These are phyloP conservation scores for Pseudochromis fuscus DNA, from an alignment of 2,797 vertebrate species.

Conservation along the genomic window DNA sequence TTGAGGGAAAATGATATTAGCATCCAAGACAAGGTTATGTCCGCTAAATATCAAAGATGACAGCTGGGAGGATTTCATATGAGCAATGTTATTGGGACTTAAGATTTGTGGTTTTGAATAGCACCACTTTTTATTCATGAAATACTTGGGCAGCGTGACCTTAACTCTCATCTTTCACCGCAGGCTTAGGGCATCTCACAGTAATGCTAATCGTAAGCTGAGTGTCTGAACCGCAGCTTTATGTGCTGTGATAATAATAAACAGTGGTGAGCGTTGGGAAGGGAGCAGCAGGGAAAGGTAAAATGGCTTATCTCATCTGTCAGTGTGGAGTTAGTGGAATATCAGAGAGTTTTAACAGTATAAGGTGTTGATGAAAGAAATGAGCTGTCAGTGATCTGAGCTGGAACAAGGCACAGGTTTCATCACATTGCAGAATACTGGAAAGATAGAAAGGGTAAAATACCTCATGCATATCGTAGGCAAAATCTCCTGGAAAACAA, in stretches of 20 bases:
- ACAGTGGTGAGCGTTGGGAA: constrained; percentile 33
- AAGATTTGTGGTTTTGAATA: constrained; percentile 45
- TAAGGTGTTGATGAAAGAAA: constrained; percentile 50
- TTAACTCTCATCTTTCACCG: constrained; percentile 65
- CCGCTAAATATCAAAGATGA: constrained; percentile 51
- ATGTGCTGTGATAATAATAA: constrained; percentile 52
- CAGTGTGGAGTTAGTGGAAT: constrained; percentile 48
- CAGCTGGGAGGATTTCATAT: constrained; percentile 53
- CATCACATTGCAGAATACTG: constrained; percentile 20
- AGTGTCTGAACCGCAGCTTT: constrained; percentile 55
- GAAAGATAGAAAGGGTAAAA: constrained; percentile 36
- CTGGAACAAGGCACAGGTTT: constrained; percentile 3
- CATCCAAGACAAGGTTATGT: constrained; percentile 40
- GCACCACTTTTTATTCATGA: constrained; percentile 50
- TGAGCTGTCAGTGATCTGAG: constrained; percentile 25
- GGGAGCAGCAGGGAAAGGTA: constrained; percentile 30
- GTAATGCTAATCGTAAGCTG: constrained; percentile 55
- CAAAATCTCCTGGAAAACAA: constrained; percentile 90
- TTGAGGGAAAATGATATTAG: constrained; percentile 50
- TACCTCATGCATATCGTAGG: constrained; percentile 92
- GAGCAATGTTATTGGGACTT: constrained; percentile 49
- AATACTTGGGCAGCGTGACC: constrained; percentile 58
- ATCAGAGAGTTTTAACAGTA: constrained; percentile 43
- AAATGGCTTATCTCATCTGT: constrained; percentile 57
- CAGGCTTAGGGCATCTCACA: constrained; percentile 56